Evolutionary conservation across 53 echinoderm and acorn worm genomes (phyloP), one percentile per base, ranked within the genome.

Genomic region (Zoroaster sp.): DNA sequence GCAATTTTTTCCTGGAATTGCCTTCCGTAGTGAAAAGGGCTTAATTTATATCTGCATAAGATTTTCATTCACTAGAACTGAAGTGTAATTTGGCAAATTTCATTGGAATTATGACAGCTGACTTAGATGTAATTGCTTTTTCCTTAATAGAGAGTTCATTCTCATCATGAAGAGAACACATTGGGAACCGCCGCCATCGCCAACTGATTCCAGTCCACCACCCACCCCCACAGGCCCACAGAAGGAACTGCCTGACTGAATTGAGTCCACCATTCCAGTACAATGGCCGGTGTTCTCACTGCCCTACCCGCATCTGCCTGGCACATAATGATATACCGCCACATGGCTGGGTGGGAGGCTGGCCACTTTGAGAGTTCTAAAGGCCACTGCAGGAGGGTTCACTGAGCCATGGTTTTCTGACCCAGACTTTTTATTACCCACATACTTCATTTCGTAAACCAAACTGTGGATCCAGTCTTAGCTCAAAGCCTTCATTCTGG

Each of bases 271-370:
- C 91, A 5, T 95, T 95, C 66, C 95, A 80, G 55, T 93, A 95
- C 70, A 82, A 95, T 75, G 89, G 72, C 11, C 73, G 87, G 75
- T 95, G 43, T 40, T 80, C 55, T 81, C 4, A 80, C 92, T 23
- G 86, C 91, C 32, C 40, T 95, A 47, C 91, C 92, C 7, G 94
- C 14, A 54, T 93, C 32, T 55, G 87, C 54, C 70, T 95, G 51
- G 91, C 94, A 5, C 41, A 95, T 80, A 93, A 93, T 13, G 91
- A 92, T 15, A 63, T 95, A 11, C 95, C 95, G 9, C 83, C 93
- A 23, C 59, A 95, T 92, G 0, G 95, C 93, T 33, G 95, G 89
- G 3, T 93, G 93, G 93, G 75, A 86, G 1, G 45, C 93, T 2
- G 21, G 93, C 23, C 95, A 95, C 43, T 91, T 95, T 45, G 72